Evolutionary conservation across 2,888 invertebrate genomes (phyloP), one percentile per base, ranked within the genome.

Genomic region (Bellardia pandia): DNA sequence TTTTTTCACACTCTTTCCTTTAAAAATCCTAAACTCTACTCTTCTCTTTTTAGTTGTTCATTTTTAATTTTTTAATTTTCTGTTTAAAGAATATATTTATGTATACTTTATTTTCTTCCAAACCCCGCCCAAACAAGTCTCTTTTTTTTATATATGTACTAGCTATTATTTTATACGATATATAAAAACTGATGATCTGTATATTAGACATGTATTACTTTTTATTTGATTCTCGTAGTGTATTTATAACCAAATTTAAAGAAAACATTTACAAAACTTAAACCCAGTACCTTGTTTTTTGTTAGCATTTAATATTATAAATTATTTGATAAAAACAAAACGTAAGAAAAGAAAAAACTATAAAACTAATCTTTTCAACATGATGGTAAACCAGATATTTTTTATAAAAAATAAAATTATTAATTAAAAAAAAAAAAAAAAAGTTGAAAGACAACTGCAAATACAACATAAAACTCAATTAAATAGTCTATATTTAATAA

Each of bases 221-320:
- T 80, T 77, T 77, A 53, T 60, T 83, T 83, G 78, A 85, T 79
- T 82, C 82, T 88, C 82, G 76, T 80, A 80, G 71, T 78, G 75
- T 79, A 79, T 83, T 83, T 81, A 69, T 75, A 85, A 86, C 86
- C 82, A 83, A 85, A 87, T 82, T 74, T 80, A 86, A 85, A 83
- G 74, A 89, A 80, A 89, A 90, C 87, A 90, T 85, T 85, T 76
- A 85, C 75, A 90, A 91, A 91, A 92, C 91, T 92, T 92, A 90
- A 92, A 92, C 92, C 92, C 92, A 92, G 92, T 92, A 92, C 92
- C 92, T 92, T 92, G 92, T 92, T 92, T 92, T 91, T 86, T 88
- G 86, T 86, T 88, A 88, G 86, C 88, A 87, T 87, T 87, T 87
- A 83, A 86, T 85, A 85, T 83, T 88, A 75, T 85, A 88, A 85